Base-by-base conservation (phyloP, 2,888 invertebrate genomes). In the Homarus gammarus region DNA sequence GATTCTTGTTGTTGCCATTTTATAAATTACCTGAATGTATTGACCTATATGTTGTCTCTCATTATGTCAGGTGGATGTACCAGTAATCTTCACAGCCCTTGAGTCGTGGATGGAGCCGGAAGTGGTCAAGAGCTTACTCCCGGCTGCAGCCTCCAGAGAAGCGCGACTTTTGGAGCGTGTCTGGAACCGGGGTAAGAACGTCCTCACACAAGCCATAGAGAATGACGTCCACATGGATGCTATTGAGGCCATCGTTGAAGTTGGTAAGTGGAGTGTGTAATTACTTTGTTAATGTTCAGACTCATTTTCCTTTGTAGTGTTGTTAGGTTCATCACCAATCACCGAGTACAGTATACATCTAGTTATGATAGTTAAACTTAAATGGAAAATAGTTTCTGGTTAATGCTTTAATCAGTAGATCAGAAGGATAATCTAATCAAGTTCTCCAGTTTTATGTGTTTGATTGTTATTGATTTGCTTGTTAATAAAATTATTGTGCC, bases 161-260 rank as follows among this genome's bases (percentile, higher is more conserved):
- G 77, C 86, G 2, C 51, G 56, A 22, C 77, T 83, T 22, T 81
- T 90, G 38, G 82, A 40, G 56, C 27, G 86, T 5, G 86, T 70
- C 27, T 90, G 90, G 56, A 61, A 87, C 72, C 49, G 90, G 22
- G 75, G 92, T n/a, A 91, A 90, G 18, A 92, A 92, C 56, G 88
- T 92, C 1, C 84, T 92, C n/a, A 89, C 91, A 79, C 81, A 91
- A 31, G 92, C 92, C 33, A 84, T 92, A 33, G 89, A 91, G 49
- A 70, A 89, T 44, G 89, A 84, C 31, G 92, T 92, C 18, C 83
- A 83, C 31, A 83, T 44, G n/a, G 83, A 72, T 49, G 83, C 72
- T 31, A 83, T 83, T 49, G 72, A 83, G 49, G 83, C 83, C 31
- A 83, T 83, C 22, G 12, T 83, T 38, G 56, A 83, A 83, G 83